Percentiles rank a stretch among this genome's conserved stretches.
These are phyloP conservation scores for Tachycineta bicolor DNA, from an alignment of 2,113 vertebrate genomes.

Conservation along the genomic window DNA sequence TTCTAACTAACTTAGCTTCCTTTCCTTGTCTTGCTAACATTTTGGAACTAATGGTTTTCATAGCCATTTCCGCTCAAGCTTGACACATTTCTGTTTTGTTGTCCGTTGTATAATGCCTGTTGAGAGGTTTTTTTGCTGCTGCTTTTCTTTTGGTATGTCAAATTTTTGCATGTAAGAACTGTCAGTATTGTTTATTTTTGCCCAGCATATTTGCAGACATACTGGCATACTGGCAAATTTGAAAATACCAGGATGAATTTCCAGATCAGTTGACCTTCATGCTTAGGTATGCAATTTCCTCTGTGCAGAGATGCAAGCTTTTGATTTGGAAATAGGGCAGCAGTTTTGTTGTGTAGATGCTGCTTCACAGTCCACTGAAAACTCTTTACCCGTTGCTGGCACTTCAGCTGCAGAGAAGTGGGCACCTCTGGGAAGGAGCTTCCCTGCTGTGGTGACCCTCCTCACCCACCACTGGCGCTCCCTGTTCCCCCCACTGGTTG, in stretches of 20 bases:
- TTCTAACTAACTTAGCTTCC: neutral
- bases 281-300: neutral
- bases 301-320: neutral
- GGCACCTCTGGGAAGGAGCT: neutral
- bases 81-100: neutral
- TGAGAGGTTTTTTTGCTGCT: neutral
- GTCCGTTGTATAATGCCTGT: neutral
- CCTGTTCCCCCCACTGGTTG: rapidly evolving
- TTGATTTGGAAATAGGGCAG: neutral
- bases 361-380: neutral
- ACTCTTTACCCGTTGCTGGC: neutral
- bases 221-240: neutral
- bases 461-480: neutral
- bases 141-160: neutral
- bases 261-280: neutral
- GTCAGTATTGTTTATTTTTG: neutral
- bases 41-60: neutral
- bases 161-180: neutral
- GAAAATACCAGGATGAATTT: neutral
- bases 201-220: neutral
- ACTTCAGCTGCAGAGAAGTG: neutral
- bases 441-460: neutral
- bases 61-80: neutral
- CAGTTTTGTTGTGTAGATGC: neutral
- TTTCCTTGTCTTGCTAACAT: neutral